Evolutionary conservation across 2,888 invertebrate species (phyloP), one percentile per base, ranked within the genome.

Genomic region (Drosophila imparisetae): DNA sequence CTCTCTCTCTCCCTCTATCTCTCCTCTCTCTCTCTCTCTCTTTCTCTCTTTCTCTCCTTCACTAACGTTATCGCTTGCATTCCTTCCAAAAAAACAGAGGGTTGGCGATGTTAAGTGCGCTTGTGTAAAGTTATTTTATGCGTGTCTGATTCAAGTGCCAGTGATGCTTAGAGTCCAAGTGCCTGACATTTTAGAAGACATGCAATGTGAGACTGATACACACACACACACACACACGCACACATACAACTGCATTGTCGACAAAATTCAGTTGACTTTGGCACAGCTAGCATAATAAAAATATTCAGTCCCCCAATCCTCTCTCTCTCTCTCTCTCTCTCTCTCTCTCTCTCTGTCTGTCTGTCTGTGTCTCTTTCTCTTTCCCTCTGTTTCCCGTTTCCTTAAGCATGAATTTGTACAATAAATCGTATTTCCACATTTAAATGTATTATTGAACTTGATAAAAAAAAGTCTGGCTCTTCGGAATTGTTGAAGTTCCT

Each of bases 101-200:
- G 2, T 10, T 42, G 45, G 27, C 55, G 66, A 74, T 48, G 78
- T 66, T 74, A 74, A 83, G 83, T 75, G 75, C 54, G 78, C 76
- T 76, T 75, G 76, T 73, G 62, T 72, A 65, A 76, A 86, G 74
- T 78, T 86, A 78, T 79, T 78, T 75, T 76, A 78, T 83, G 79
- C 79, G 74, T 79, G 76, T 81, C 78, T 65, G 55, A 78, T 80
- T 80, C 74, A 71, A 78, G 72, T 67, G 73, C 63, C 65, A 74
- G 61, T 72, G 68, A 66, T 63, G 74, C 78, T 74, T 66, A 61
- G 60, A 40, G 54, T 29, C 10, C 18, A 42, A 61, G 29, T 57
- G 66, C 52, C 65, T 53, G 50, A 45, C 72, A 67, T 71, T 78
- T 59, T 66, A 73, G 68, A 62, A 78, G 34, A 38, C 71, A 64